Evolutionary conservation across 2,888 invertebrate species (phyloP).

Genomic region (Caenorhabditis becei): DNA sequence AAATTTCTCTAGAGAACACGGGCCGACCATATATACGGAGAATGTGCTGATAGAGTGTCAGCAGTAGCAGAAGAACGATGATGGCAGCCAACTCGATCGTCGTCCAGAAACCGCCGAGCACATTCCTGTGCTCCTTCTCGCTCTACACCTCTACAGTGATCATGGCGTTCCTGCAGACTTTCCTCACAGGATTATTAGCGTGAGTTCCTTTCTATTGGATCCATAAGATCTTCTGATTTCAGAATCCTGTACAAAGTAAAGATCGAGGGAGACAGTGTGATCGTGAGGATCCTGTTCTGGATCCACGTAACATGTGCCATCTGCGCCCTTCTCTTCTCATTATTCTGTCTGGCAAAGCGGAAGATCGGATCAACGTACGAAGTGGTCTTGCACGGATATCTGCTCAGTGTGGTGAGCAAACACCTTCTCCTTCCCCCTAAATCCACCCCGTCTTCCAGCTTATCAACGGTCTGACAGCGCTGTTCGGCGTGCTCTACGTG

Average conservation of each 20-base stretch:
- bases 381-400: constrained; percentile 70
- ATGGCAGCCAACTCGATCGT: constrained; percentile 57
- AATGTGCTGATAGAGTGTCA: constrained; percentile 1
- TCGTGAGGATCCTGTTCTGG: constrained; percentile 68
- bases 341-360: constrained; percentile 64
- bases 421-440: neutral
- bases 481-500: constrained; percentile 70
- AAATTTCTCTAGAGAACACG: constrained; percentile 1
- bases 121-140: constrained; percentile 52
- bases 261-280: constrained; percentile 60
- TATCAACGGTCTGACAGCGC: constrained; percentile 69
- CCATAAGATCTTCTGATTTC: constrained; percentile 17
- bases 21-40: constrained; percentile 11
- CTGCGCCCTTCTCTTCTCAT: constrained; percentile 62
- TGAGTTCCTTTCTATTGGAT: constrained; percentile 20
- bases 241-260: constrained; percentile 65
- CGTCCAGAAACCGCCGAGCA: constrained; percentile 54
- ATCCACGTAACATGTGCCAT: constrained; percentile 67
- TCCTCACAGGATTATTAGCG: constrained; percentile 37
- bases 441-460: constrained; percentile 56
- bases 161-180: constrained; percentile 48
- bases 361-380: constrained; percentile 72
- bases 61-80: constrained; percentile 37
- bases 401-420: constrained; percentile 71
- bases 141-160: constrained; percentile 56